Evolutionary conservation across 2,888 invertebrate species (phyloP).

Genomic region (Lacanobia wlatinum): DNA sequence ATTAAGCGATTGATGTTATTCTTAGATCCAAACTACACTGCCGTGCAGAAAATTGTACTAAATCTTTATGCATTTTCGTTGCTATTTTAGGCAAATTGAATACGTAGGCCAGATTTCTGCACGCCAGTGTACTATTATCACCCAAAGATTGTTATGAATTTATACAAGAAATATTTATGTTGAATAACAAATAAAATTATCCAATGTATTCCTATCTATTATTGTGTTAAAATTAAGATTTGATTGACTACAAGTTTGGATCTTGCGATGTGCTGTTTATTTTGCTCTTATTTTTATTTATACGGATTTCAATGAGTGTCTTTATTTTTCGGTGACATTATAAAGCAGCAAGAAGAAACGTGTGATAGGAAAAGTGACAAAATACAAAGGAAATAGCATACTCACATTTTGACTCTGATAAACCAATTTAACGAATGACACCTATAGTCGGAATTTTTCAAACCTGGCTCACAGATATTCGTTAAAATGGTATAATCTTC

Average conservation of each 20-base stretch:
- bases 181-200: constrained; percentile 90
- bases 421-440: constrained; percentile 22
- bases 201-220: constrained; percentile 75
- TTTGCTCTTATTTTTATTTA: constrained; percentile 56
- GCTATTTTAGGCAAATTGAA: constrained; percentile 48
- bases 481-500: constrained; percentile 9
- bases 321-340: not conserved
- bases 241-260: constrained; percentile 57
- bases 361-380: constrained; percentile 1
- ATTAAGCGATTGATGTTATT: constrained; percentile 81
- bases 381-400: not conserved
- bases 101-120: constrained; percentile 65
- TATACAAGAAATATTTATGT: constrained; percentile 91
- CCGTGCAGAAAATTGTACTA: constrained; percentile 65
- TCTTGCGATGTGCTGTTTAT: constrained; percentile 59
- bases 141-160: constrained; percentile 91
- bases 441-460: not conserved
- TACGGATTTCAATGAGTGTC: not conserved
- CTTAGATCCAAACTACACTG: constrained; percentile 82
- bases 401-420: not conserved
- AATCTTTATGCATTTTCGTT: constrained; percentile 52
- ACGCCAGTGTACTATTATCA: constrained; percentile 83
- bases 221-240: constrained; percentile 66
- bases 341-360: not conserved
- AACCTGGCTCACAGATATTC: not conserved